Conservation (phyloP, 2,888 invertebrate genomes). For the Cabera pusaria region DNA sequence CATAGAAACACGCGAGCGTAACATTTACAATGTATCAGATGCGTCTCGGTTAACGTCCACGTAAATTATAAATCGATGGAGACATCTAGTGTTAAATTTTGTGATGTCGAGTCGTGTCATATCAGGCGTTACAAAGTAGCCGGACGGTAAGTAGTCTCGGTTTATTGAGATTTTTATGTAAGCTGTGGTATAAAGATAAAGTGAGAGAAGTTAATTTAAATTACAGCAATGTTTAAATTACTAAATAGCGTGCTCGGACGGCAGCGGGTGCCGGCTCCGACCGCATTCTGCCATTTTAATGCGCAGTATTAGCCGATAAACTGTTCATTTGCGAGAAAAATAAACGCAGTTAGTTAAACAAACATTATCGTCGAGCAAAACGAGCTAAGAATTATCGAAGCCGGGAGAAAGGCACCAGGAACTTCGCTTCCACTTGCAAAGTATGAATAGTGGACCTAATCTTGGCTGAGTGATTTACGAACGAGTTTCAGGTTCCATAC, state of each 20-base stretch:
- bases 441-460: slow-evolving; percentile 19
- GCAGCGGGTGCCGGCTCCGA: slow-evolving; percentile 38
- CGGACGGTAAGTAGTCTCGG: slow-evolving; percentile 4
- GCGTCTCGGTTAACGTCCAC: slow-evolving; percentile 46
- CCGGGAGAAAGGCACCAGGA: slow-evolving; percentile 31
- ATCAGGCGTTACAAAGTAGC: slow-evolving; percentile 18
- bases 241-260: slow-evolving; percentile 58
- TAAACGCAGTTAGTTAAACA: slow-evolving; percentile 59
- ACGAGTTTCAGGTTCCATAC: slow-evolving; percentile 19
- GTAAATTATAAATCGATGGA: slow-evolving; percentile 46
- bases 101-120: slow-evolving; percentile 21
- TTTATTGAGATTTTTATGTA: slow-evolving; percentile 19
- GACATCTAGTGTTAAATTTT: slow-evolving; percentile 34
- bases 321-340: slow-evolving; percentile 64
- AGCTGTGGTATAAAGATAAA: slow-evolving; percentile 32
- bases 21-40: slow-evolving; percentile 48
- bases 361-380: slow-evolving; percentile 51
- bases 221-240: slow-evolving; percentile 51
- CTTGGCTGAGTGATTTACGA: slow-evolving; percentile 18
- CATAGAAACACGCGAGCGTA: slow-evolving; percentile 39
- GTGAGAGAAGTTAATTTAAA: slow-evolving; percentile 52
- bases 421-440: slow-evolving; percentile 23
- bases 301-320: slow-evolving; percentile 58
- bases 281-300: slow-evolving; percentile 57
- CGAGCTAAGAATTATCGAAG: slow-evolving; percentile 43